phyloP scores from a whole-genome alignment of 2,797 vertebrate species.

The Antennarius maculatus region DNA sequence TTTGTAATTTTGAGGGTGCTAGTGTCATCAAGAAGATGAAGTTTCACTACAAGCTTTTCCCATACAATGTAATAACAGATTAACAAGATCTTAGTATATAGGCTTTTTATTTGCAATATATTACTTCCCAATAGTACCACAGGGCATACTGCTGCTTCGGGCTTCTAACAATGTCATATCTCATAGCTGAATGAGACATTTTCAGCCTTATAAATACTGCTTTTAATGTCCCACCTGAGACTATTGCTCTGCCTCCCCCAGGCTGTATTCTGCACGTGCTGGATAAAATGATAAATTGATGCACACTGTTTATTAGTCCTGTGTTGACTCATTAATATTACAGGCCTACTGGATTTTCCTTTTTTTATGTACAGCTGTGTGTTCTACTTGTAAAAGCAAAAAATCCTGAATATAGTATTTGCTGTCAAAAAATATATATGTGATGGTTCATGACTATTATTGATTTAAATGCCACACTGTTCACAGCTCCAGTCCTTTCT shows the following conservation, averaged over 20 bases:
- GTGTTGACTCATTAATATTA: constrained; percentile 68
- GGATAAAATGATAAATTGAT: constrained; percentile 70
- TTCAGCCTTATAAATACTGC: constrained; percentile 72
- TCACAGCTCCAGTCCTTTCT: constrained; percentile 19
- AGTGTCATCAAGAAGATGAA: constrained; percentile 45
- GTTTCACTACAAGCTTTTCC: constrained; percentile 29
- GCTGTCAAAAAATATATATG: constrained; percentile 48
- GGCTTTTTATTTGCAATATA: constrained; percentile 66
- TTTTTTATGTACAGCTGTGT: constrained; percentile 19
- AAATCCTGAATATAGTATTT: constrained; percentile 35
- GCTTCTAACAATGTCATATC: constrained; percentile 65
- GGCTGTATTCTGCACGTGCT: constrained; percentile 54
- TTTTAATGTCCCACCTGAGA: constrained; percentile 72
- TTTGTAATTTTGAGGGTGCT: neutral
- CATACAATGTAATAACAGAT: constrained; percentile 59
- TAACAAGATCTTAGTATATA: constrained; percentile 60
- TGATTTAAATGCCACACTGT: constrained; percentile 45
- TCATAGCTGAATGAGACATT: constrained; percentile 67
- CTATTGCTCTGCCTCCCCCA: constrained; percentile 45
- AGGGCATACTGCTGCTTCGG: constrained; percentile 56
- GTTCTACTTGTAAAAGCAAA: constrained; percentile 22
- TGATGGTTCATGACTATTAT: constrained; percentile 46
- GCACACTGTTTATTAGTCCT: constrained; percentile 62
- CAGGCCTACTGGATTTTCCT: constrained; percentile 22
- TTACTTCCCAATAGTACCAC: constrained; percentile 63